These are phyloP conservation scores for Bombylius discolor DNA, from an alignment of 2,888 invertebrate genomes.

Conservation along the genomic window DNA sequence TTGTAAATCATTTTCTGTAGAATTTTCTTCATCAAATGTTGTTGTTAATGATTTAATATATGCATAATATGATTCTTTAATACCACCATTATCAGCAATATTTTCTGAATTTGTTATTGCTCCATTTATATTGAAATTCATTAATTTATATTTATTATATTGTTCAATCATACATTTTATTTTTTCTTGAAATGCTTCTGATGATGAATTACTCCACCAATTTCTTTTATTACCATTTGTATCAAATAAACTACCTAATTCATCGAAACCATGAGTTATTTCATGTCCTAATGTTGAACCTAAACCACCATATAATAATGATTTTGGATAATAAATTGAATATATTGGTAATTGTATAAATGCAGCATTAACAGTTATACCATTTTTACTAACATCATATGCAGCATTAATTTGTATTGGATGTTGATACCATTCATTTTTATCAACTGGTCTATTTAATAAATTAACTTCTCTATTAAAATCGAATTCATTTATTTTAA, in stretches of 20 bases:
- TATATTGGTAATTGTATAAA: conserved; percentile 86
- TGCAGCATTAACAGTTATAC: conserved; percentile 86
- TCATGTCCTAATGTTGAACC: conserved; percentile 18
- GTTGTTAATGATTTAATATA: conserved; percentile 14
- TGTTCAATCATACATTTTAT: conserved; percentile 17
- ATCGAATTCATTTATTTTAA: no score
- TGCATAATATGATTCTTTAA: conserved; percentile 16
- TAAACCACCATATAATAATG: conserved; percentile 17
- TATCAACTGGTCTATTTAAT: not conserved
- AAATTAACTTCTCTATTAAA: no score
- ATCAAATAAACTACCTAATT: conserved; percentile 9
- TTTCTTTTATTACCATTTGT: conserved; percentile 10
- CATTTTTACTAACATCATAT: conserved; percentile 66
- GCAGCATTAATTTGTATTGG: not conserved
- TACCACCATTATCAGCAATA: conserved; percentile 18
- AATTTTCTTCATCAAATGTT: not conserved
- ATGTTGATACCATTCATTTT: not conserved
- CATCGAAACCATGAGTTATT: conserved; percentile 18
- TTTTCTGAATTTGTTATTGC: conserved; percentile 13
- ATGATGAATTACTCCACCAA: conserved; percentile 17
- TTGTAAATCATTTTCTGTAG: conserved; percentile 1
- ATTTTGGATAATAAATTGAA: conserved; percentile 62
- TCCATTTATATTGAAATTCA: conserved; percentile 14
- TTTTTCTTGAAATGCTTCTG: conserved; percentile 10
- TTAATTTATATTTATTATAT: conserved; percentile 15